Base-by-base conservation (phyloP, 2,113 vertebrate species). In the Phalacrocorax pelagicus region DNA sequence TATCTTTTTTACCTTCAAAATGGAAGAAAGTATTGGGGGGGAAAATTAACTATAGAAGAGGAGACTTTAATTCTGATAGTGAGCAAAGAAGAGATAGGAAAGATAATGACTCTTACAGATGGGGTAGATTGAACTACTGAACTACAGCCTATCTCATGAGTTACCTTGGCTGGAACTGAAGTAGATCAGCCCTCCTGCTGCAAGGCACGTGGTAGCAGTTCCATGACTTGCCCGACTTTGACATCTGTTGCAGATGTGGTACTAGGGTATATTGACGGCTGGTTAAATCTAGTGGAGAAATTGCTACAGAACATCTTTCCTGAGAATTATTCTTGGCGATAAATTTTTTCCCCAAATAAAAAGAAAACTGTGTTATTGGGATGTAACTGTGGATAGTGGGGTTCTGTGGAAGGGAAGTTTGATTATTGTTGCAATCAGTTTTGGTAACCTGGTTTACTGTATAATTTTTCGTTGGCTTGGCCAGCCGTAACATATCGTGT, bases 321-420 rank as follows among this genome's bases (percentile, higher is more conserved):
- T 46, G n/a, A 54, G 36, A 67, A 58, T n/a, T 61, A 36, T 54
- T n/a, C 32, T 46, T 79, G 14, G 40, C 5, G 15, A 42, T 30
- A 59, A 26, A 16, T 3, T 47, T 47, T 5, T 58, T 85, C 24
- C 24, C 14, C 29, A 36, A 11, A 46, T 49, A 49, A 61, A 49
- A 83, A 79, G 4, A 69, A 83, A 80, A 15, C 0, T 1, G 1
- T 62, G 22, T 22, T 65, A 18, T 9, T 82, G 54, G 15, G 46
- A 15, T 0, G 0, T 1, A 8, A 14, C 16, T 91, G 15, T 12
- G 5, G 10, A 40, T 36, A 70, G n/a, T 34, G 14, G 11, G 10
- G 4, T 51, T 46, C 4, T 46, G 46, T 55, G 15, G 38, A 79
- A 63, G 59, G 22, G 8, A 49, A 62, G 16, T 63, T 27, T 24